Base-by-base conservation (phyloP, 2,113 vertebrate species). In the Heteronetta atricapilla region DNA sequence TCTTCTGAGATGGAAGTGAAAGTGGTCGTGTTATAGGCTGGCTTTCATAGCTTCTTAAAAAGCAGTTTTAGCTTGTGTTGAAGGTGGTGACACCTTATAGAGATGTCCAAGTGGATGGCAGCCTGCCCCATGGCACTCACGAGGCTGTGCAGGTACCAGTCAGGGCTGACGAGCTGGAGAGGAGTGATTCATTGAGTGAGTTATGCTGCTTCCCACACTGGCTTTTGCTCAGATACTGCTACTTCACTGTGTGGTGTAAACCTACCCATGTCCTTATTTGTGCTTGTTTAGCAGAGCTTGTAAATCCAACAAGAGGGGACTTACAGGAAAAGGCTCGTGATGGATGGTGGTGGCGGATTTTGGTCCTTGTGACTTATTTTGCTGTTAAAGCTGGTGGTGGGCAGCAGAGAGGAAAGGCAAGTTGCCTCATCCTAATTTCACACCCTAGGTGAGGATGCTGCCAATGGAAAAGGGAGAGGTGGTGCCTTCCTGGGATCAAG, bases 261-360 rank as follows among this genome's bases (percentile, higher is more conserved):
- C 52, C 64, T 50, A 28, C 20, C 48, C 0, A 1, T 75, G 60
- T 79, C 50, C 67, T 87, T 12, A 48, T n/a, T 53, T 33, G 25
- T 55, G 21, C 18, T 44, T 21, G 8, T 18, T 56, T 15, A 44
- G 34, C 34, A 58, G 34, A 79, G 36, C n/a, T 46, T 3, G 0
- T 88, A 46, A 53, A 52, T 44, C 28, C 44, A 68, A 31, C 31
- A 0, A 2, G 40, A 11, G 48, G 0, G 3, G 26, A 15, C 69
- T 42, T 23, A 23, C 13, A 29, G 29, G 33, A 77, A 5, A 50
- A 59, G 50, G 33, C 11, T 33, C 64, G 18, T 7, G 33, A 16
- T 26, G 33, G 25, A 17, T 28, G 53, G 21, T 52, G 4, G 15
- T 38, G 62, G 4, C 80, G 63, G 55, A 9, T 55, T 62, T 50